phyloP scores from a whole-genome alignment of 92 coral and sea anemone genomes.

The Epizoanthus illoricatus region DNA sequence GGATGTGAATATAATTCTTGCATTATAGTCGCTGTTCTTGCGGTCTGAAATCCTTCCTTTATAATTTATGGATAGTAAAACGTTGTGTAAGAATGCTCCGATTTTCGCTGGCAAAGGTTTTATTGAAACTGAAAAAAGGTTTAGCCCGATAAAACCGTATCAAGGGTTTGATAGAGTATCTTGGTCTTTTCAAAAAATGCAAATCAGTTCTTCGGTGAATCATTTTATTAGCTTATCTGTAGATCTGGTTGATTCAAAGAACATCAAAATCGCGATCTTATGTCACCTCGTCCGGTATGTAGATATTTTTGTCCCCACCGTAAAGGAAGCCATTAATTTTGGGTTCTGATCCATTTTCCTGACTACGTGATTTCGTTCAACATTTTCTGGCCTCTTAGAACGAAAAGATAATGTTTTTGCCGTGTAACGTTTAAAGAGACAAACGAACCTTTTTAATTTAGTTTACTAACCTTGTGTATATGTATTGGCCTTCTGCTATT shows the following conservation, averaged over 20 bases:
- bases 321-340: conserved; percentile 11
- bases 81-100: too few relatives aligned
- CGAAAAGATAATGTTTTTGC: neutral
- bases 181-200: too few relatives aligned
- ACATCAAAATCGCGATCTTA: neutral
- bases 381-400: neutral
- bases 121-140: neutral
- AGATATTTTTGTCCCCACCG: neutral
- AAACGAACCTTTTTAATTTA: neutral
- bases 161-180: too few relatives aligned
- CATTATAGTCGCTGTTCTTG: neutral
- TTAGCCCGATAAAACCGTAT: too few relatives aligned
- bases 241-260: neutral
- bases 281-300: conserved; percentile 23
- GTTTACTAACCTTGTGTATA: neutral
- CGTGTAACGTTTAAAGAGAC: neutral
- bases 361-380: neutral
- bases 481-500: too few relatives aligned
- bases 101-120: neutral
- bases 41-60: conserved; percentile 11
- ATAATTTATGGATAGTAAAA: neutral
- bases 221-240: neutral
- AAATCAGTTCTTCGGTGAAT: too few relatives aligned
- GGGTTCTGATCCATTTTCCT: conserved; percentile 10
- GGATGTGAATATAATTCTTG: conserved; percentile 19